Base-by-base conservation (phyloP, 92 coral and sea anemone species). In the Zoanthus solanderi region DNA sequence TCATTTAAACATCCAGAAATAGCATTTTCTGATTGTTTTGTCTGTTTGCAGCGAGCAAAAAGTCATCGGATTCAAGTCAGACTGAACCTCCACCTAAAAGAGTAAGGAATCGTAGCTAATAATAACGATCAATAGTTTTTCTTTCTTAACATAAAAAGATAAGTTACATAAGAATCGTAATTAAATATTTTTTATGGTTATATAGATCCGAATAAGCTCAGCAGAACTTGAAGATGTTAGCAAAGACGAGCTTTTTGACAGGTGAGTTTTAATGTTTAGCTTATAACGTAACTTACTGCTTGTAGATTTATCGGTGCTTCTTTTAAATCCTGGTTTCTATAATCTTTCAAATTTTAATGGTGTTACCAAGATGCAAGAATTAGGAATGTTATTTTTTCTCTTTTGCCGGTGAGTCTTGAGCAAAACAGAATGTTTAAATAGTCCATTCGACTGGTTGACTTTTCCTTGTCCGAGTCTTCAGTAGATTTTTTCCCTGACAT, bases 11-110 rank as follows among this genome's bases (percentile, higher is more conserved):
- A 23, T 7, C 18, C 46, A 79, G 75, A 29, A 30, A 30, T n/a
- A 37, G 32, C 28, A 42, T 87, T 63, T 67, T 88, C 0, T 87
- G n/a, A 45, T 78, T 44, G 68, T 29, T 34, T 87, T 83, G 73
- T 91, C 76, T 31, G 4, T 81, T 88, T 88, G 58, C 88, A 95
- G 98, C 88, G 54, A 88, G 50, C 88, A 95, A 95, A 80, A 84
- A 88, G 72, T 79, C 92, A 57, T 90, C 91, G 30, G 96, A 93
- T 29, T 84, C 80, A 44, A 88, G 69, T 83, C 90, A 85, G 79
- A 65, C 50, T 60, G 94, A 95, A 76, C 89, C 92, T 80, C 90
- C 92, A 50, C 96, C 96, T 16, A 95, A 95, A 79, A 94, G 95
- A 86, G 98, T 95, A 74, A 91, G 94, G 67, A 34, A 46, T 77